Base-by-base conservation (phyloP, 1,140 invertebrate species). In the Drosophila neocordata region DNA sequence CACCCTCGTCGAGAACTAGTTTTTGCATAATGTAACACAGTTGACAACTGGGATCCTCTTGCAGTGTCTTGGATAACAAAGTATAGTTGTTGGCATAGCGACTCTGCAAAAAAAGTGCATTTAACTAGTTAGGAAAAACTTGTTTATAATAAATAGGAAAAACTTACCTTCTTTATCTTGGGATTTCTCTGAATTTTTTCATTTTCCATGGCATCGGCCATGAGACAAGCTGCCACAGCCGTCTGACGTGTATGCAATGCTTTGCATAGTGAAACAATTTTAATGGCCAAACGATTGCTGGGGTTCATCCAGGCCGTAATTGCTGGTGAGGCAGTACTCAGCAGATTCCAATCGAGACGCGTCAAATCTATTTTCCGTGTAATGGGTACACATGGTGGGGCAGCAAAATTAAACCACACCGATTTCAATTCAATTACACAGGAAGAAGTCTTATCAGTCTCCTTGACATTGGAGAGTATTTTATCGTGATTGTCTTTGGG, bases 271-370 rank as follows among this genome's bases (percentile, higher is more conserved):
- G 96, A 94, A 20, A 97, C 95, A 37, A 97, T 94, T 60, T 96
- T 94, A 34, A 97, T 96, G 55, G 96, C 95, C 41, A 98, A 94
- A 22, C 97, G 93, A 92, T 99, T 98, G 85, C 96, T 96, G 0
- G 97, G 97, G 93, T 98, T 99, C 95, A 99, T 96, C 98, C 98
- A 99, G 0, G 98, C 97, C 90, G 98, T 98, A 65, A 99, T 99
- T 0, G 97, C 97, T 0, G 98, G 98, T 0, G 97, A 98, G 6
- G 97, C 97, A 4, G 98, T 99, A 91, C 97, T 98, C 20, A 99
- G 91, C 15, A 99, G 92, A 93, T 99, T 99, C 98, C 98, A 99
- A 92, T 99, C 98, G 64, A 98, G 92, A 78, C 96, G 95, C 0
- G 97, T 99, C 85, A 97, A 98, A 92, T 99, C 98, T 65, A 98